Evolutionary conservation across 2,797 vertebrate species (phyloP), one percentile per base, ranked within the genome.

Genomic region (Podarcis lilfordi): DNA sequence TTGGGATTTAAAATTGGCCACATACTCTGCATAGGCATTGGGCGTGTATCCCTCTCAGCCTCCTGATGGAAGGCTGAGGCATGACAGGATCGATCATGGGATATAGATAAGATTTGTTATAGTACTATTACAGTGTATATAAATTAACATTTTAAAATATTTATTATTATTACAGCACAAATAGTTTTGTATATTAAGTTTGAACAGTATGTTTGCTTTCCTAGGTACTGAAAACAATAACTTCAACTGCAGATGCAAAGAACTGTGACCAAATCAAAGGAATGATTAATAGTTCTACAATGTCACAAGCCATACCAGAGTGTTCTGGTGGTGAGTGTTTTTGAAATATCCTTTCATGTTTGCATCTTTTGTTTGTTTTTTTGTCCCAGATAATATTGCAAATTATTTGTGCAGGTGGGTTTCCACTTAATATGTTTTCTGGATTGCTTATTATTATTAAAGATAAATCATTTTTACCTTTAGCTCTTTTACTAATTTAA

Each of bases 181-280:
- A 15, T 55, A 64, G 37, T 32, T 81, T 79, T 37, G 59, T 85
- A 1, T 25, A 78, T 80, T 43, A 80, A 81, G 23, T 32, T 55
- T 82, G 43, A 80, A 35, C 23, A 81, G 40, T 76, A 85, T 87
- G 77, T 27, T 89, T 90, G 0, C 84, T 93, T 93, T 89, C 72
- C 69, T 37, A 89, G 87, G 61, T 91, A 35, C 55, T 90, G 35
- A 88, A 76, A 29, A 88, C 78, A 35, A 77, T 93, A 5, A 64
- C 55, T 91, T 61, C 86, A 84, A 23, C 29, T 92, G 21, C 72
- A 86, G 81, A 32, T 92, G 35, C 88, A 88, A 93, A 90, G 80
- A 88, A 79, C n/a, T 89, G 1, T 50, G 85, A 89, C 8, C 79
- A 86, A 8, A 91, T 93, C 66, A 88, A 91, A 91, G 81, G 75